phyloP scores from a whole-genome alignment of 2,888 invertebrate species.

The Sminthurides aquaticus region DNA sequence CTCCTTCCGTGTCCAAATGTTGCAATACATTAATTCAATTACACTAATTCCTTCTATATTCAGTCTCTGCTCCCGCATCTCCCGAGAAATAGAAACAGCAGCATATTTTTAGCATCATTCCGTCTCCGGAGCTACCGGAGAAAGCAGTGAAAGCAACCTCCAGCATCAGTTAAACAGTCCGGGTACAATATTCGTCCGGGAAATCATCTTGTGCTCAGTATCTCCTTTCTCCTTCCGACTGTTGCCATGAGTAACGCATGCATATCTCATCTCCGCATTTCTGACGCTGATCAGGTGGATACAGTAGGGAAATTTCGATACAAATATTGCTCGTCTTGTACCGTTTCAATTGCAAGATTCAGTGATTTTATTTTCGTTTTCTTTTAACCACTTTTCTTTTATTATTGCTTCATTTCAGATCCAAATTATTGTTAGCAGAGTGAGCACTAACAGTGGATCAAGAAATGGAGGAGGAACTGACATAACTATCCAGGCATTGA shows the following conservation, averaged over 20 bases:
- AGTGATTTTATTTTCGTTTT: too few relatives aligned
- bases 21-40: not conserved
- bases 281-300: slow-evolving; percentile 20
- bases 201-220: too few relatives aligned
- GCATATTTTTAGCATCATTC: too few relatives aligned
- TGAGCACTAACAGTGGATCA: slow-evolving; percentile 24
- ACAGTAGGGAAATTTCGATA: not conserved
- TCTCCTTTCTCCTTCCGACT: not conserved
- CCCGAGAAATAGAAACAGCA: too few relatives aligned
- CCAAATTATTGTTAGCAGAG: slow-evolving; percentile 38
- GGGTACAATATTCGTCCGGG: too few relatives aligned
- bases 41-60: too few relatives aligned
- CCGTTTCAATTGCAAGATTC: too few relatives aligned
- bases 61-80: too few relatives aligned
- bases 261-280: slow-evolving; percentile 20
- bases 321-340: too few relatives aligned
- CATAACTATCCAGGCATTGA: slow-evolving; percentile 25
- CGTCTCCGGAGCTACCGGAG: not conserved
- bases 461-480: slow-evolving; percentile 30
- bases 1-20: not conserved
- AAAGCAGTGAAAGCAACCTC: not conserved
- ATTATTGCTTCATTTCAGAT: too few relatives aligned
- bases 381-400: too few relatives aligned
- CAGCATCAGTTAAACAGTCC: not conserved
- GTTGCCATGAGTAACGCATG: slow-evolving; percentile 16